Percentiles rank a stretch among this genome's conserved stretches.
These are phyloP conservation scores for Pantherophis guttatus DNA, from an alignment of 2,113 vertebrate species.

Conservation along the genomic window DNA sequence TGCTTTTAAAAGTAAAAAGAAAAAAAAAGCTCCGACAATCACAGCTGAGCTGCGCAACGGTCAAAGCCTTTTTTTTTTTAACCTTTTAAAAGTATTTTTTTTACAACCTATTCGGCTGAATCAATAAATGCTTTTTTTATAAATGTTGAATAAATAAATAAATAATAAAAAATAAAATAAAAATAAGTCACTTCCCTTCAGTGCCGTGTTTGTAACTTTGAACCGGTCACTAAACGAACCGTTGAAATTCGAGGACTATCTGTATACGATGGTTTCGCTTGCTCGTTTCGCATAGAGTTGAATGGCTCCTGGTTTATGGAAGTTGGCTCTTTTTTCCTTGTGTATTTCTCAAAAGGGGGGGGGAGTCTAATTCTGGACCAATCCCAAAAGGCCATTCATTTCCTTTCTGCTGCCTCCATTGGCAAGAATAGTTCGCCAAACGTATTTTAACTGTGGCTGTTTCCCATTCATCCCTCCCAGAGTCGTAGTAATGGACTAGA, in stretches of 20 bases:
- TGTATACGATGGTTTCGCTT: neutral
- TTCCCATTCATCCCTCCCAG: slow-evolving; percentile 6
- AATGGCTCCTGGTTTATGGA: neutral
- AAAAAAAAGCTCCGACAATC: too few species aligned
- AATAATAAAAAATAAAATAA: too few species aligned
- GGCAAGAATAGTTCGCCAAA: slow-evolving; percentile 12
- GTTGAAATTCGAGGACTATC: neutral
- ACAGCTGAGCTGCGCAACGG: too few species aligned
- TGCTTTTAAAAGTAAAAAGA: too few species aligned
- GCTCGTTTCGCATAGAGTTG: neutral
- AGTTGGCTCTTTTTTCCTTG: neutral
- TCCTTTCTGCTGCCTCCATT: slow-evolving; percentile 16
- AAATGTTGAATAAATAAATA: too few species aligned
- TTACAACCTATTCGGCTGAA: too few species aligned
- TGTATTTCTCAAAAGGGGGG: neutral
- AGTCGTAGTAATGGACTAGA: slow-evolving; percentile 22
- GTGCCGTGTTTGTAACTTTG: neutral
- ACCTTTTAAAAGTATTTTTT: too few species aligned
- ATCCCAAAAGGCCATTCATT: slow-evolving; percentile 26
- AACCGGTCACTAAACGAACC: neutral
- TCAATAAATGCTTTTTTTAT: too few species aligned
- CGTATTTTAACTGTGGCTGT: slow-evolving; percentile 4
- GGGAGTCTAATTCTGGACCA: neutral
- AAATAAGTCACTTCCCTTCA: neutral
- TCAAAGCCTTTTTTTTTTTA: too few species aligned